Evolutionary conservation across 2,797 vertebrate genomes (phyloP).

Genomic region (Ataeniobius toweri): DNA sequence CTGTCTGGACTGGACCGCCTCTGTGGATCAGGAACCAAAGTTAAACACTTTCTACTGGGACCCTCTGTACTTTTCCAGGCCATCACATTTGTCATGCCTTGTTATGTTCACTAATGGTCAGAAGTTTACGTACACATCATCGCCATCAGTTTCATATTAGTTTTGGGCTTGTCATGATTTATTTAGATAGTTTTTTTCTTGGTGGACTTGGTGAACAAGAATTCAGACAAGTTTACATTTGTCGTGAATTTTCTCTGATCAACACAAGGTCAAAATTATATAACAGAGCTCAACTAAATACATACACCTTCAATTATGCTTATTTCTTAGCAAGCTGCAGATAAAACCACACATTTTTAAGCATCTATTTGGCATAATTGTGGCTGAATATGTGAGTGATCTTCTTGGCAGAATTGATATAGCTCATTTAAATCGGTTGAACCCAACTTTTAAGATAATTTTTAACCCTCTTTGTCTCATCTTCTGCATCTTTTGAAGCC

Average conservation of each 20-base stretch:
- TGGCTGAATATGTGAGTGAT: not conserved
- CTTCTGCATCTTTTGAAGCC: too few species aligned
- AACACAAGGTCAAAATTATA: not conserved
- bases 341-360: not conserved
- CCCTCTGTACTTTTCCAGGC: constrained; percentile 47
- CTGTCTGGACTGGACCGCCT: constrained; percentile 59
- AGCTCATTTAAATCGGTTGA: too few species aligned
- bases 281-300: not conserved
- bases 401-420: too few species aligned
- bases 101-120: constrained; percentile 9
- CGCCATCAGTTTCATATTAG: not conserved
- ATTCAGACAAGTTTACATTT: not conserved
- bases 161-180: not conserved
- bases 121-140: not conserved
- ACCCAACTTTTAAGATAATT: too few species aligned
- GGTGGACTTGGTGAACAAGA: too few species aligned
- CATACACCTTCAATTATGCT: not conserved
- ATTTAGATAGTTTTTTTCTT: not conserved
- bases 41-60: constrained; percentile 56
- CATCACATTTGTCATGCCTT: constrained; percentile 37
- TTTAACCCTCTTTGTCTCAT: too few species aligned
- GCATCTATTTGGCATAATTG: not conserved
- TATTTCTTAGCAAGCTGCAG: not conserved
- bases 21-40: constrained; percentile 49
- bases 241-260: not conserved